Evolutionary conservation across 2,113 vertebrate genomes (phyloP), one percentile per base, ranked within the genome.

Genomic region (Coregonus clupeaformis): DNA sequence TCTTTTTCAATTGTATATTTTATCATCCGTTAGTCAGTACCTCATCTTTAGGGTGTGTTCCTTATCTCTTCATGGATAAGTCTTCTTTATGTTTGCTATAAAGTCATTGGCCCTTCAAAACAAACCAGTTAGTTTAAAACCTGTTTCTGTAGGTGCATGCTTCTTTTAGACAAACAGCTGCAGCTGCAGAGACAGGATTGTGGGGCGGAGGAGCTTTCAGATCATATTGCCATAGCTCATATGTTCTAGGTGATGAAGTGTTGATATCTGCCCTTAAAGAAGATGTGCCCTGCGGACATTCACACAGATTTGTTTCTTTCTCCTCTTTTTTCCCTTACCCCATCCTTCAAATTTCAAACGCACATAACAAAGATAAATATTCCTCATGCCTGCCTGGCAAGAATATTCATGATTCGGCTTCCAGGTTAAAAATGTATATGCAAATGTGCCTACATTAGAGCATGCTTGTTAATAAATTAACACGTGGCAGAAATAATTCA

Each of bases 401-500:
- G 89, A 91, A 92, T 93, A 91, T 90, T 92, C 89, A 86, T 87
- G 86, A 90, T 78, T 83, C 65, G 79, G 85, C 87, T 91, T 55
- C 83, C 91, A 89, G 92, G 91, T 93, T 93, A 94, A 93, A 94
- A 93, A 93, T 93, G 92, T 91, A 91, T 92, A 94, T 93, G 93
- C 92, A 93, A 94, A 94, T 94, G 88, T 80, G 25, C 84, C 84
- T 90, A 90, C 92, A 94, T 94, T 95, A 94, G 89, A 91, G 92
- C 92, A 92, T 84, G 92, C 91, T 94, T 95, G 94, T 93, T 95
- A 91, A 93, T 91, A 93, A 93, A 93, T 91, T 94, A 96, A 95
- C 94, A 95, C 89, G 86, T 96, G 94, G 94, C 95, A 96, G 93
- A 93, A 97, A 95, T 94, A 94, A 95, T 98, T 98, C 94, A 92